Conservation (phyloP, 2,888 invertebrate species). For the Epinotia bilunana region DNA sequence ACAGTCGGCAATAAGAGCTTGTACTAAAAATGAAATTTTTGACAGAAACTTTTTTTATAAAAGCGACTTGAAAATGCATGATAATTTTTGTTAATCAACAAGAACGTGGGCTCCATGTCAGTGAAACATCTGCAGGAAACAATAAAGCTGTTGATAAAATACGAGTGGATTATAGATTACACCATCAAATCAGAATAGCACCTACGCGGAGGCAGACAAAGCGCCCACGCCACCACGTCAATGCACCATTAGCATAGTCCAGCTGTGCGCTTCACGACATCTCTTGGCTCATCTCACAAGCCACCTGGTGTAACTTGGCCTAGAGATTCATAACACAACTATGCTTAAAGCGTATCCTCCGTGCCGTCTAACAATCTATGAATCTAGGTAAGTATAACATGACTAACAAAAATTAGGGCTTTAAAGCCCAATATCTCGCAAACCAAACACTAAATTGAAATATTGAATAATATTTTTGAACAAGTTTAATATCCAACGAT, state of each 20-base stretch:
- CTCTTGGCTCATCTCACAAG: neutral
- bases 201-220: constrained; percentile 36
- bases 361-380: too few species aligned
- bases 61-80: neutral
- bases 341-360: too few species aligned
- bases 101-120: neutral
- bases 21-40: too few species aligned
- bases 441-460: too few species aligned
- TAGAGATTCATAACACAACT: neutral
- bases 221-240: constrained; percentile 39
- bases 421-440: too few species aligned
- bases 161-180: constrained; percentile 15
- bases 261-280: neutral
- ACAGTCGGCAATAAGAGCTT: too few species aligned
- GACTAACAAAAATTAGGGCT: too few species aligned
- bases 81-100: neutral
- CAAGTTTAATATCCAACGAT: too few species aligned
- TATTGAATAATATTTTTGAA: too few species aligned
- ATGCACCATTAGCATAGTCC: constrained; percentile 39
- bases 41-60: too few species aligned
- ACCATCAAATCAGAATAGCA: constrained; percentile 36
- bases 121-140: neutral
- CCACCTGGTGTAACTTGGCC: neutral
- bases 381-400: too few species aligned
- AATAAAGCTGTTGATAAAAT: constrained; percentile 12